These are phyloP conservation scores for Albula goreensis DNA, from an alignment of 2,113 vertebrate genomes.

Conservation along the genomic window DNA sequence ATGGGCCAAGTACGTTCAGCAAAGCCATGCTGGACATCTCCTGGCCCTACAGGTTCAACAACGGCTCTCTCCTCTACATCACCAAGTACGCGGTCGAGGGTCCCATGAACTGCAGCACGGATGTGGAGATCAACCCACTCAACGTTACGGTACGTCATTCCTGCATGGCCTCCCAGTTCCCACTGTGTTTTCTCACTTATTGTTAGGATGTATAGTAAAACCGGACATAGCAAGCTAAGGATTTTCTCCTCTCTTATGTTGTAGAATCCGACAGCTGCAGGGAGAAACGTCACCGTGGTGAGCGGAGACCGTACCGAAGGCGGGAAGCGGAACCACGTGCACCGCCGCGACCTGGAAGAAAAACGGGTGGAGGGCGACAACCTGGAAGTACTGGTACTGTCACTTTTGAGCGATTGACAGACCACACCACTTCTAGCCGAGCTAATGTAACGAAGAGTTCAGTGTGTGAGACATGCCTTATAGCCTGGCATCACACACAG, in stretches of 20 bases:
- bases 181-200: background rate
- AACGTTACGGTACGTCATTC: constrained; percentile 78
- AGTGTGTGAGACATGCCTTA: no score
- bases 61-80: constrained; percentile 84
- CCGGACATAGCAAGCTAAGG: background rate
- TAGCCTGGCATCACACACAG: no score
- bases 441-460: no score
- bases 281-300: constrained; percentile 69
- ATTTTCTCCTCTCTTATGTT: background rate
- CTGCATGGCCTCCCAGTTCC: background rate
- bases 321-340: constrained; percentile 61
- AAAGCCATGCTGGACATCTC: constrained; percentile 86
- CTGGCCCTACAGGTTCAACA: constrained; percentile 83
- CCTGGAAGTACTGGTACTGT: constrained; percentile 78
- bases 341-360: constrained; percentile 74
- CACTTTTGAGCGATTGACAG: background rate
- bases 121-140: constrained; percentile 85
- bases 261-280: constrained; percentile 57
- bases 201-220: background rate
- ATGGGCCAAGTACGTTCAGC: constrained; percentile 90
- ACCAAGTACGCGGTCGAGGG: constrained; percentile 85
- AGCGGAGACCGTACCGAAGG: constrained; percentile 67
- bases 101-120: constrained; percentile 91
- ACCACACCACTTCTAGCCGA: background rate
- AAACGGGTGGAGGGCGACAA: constrained; percentile 57